phyloP scores from a whole-genome alignment of 2,113 vertebrate species.

The Steatornis caripensis region DNA sequence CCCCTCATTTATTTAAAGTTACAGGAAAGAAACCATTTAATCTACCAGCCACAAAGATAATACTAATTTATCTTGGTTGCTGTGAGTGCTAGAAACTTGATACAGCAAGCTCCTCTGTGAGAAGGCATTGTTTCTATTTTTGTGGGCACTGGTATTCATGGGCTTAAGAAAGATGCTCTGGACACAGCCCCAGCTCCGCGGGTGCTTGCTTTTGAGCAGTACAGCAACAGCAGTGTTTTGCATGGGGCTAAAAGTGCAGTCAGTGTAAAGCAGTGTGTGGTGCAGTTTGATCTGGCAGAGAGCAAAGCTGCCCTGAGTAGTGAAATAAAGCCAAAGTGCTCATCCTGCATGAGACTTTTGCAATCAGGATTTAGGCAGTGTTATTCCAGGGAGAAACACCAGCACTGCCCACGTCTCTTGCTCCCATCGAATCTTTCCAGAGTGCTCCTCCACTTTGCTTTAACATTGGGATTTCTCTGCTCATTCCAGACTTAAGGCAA shows the following conservation, averaged over 20 bases:
- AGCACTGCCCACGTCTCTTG: neutral
- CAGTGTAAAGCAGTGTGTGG: neutral
- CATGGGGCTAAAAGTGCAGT: neutral
- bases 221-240: neutral
- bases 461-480: neutral
- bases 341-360: neutral
- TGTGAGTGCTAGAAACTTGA: neutral
- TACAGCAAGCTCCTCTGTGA: neutral
- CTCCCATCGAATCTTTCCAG: neutral
- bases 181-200: neutral
- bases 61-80: neutral
- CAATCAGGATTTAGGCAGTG: neutral
- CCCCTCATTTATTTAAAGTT: neutral
- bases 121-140: conserved; percentile 53
- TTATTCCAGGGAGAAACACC: neutral
- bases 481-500: neutral
- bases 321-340: neutral
- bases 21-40: neutral
- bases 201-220: neutral
- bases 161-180: conserved; percentile 20
- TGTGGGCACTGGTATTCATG: neutral
- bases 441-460: neutral
- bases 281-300: neutral
- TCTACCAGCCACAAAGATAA: neutral
- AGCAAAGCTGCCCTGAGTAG: neutral